These are phyloP conservation scores for Trichacis sp. DNA, from an alignment of 2,888 invertebrate species.

Conservation along the genomic window DNA sequence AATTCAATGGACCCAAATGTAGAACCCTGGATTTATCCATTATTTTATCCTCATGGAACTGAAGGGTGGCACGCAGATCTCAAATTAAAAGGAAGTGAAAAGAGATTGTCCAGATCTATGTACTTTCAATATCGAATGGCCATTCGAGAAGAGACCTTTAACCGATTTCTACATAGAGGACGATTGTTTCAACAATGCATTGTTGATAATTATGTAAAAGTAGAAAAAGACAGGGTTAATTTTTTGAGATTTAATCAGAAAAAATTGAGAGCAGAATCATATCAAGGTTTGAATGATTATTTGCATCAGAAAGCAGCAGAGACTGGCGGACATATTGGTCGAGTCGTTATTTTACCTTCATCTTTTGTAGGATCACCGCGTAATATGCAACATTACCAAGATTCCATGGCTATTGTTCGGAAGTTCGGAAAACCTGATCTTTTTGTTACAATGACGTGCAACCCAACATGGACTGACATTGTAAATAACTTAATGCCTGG, in stretches of 20 bases:
- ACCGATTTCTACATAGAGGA: too few species aligned
- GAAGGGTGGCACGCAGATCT: slow-evolving; percentile 13
- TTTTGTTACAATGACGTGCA: too few species aligned
- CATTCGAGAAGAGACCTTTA: slow-evolving; percentile 11
- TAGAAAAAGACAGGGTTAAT: slow-evolving; percentile 30
- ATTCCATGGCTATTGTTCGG: too few species aligned
- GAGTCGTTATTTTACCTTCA: too few species aligned
- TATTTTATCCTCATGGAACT: slow-evolving; percentile 20
- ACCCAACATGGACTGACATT: slow-evolving; percentile 35
- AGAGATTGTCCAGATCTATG: slow-evolving; percentile 7
- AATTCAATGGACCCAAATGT: slow-evolving; percentile 30
- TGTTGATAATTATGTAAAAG: slow-evolving; percentile 26
- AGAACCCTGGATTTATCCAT: too few species aligned
- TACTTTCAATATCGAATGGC: slow-evolving; percentile 16
- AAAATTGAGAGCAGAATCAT: slow-evolving; percentile 25
- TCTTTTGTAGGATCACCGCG: slow-evolving; percentile 33
- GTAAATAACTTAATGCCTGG: slow-evolving; percentile 23
- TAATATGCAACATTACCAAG: too few species aligned
- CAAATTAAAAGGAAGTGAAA: neutral
- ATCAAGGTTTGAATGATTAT: slow-evolving; percentile 29
- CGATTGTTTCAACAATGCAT: slow-evolving; percentile 23
- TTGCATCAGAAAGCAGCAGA: slow-evolving; percentile 13
- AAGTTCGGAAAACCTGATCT: too few species aligned
- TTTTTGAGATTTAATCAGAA: slow-evolving; percentile 24
- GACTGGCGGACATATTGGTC: slow-evolving; percentile 17